Percentiles rank a stretch among this genome's conserved stretches.
Conservation (phyloP, 2,113 vertebrate genomes). For the Halichoeres trimaculatus region DNA sequence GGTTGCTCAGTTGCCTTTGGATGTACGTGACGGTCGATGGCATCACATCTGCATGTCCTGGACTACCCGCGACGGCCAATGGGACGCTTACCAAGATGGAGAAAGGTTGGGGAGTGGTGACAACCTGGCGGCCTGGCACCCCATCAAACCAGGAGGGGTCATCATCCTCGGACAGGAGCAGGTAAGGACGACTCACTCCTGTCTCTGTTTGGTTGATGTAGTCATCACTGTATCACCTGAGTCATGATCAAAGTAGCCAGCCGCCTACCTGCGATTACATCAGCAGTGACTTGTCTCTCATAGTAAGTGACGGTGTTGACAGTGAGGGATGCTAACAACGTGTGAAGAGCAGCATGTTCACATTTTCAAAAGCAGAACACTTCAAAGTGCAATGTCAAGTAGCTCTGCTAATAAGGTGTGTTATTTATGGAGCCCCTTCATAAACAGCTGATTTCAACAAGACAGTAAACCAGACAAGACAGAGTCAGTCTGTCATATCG, state of each 20-base stretch:
- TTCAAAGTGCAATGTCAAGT: slow-evolving; percentile 21
- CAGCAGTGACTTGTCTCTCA: neutral
- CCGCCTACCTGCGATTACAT: neutral
- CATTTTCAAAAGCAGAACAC: slow-evolving; percentile 5
- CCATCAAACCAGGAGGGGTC: slow-evolving; percentile 95
- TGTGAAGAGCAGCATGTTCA: neutral
- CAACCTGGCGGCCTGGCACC: slow-evolving; percentile 97
- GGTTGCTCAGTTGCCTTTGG: slow-evolving; percentile 94
- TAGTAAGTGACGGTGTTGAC: neutral
- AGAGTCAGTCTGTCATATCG: slow-evolving; percentile 12
- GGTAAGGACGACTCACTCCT: slow-evolving; percentile 78
- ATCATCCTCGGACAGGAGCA: slow-evolving; percentile 98
- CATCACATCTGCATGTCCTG: slow-evolving; percentile 96
- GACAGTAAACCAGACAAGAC: slow-evolving; percentile 15
- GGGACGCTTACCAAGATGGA: slow-evolving; percentile 97
- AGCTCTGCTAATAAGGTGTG: slow-evolving; percentile 1
- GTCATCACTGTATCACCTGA: neutral
- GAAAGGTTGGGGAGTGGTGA: slow-evolving; percentile 91
- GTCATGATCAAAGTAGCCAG: neutral
- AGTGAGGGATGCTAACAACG: neutral
- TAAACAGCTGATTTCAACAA: slow-evolving; percentile 22
- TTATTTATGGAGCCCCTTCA: slow-evolving; percentile 25
- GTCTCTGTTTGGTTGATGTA: neutral
- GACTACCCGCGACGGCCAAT: slow-evolving; percentile 96
- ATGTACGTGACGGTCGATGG: slow-evolving; percentile 93